A percentile compares a stretch with the other conserved stretches of the same genome.
Conservation (phyloP, 2,113 vertebrate species). For the Cisticola juncidis region DNA sequence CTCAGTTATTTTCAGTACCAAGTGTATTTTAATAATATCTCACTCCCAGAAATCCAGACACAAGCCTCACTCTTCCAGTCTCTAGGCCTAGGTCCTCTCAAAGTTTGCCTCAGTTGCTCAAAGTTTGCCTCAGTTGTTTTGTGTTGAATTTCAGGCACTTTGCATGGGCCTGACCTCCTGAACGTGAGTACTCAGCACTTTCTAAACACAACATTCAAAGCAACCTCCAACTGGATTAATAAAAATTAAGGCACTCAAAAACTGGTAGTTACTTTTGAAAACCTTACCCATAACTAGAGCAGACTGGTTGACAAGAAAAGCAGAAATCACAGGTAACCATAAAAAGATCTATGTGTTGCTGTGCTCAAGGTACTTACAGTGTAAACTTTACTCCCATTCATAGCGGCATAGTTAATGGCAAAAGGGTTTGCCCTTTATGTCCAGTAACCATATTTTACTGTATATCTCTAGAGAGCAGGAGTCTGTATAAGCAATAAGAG, state of each 20-base stretch:
- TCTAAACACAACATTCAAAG: not conserved
- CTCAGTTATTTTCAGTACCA: not conserved
- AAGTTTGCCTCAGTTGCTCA: not conserved
- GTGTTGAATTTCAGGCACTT: not conserved
- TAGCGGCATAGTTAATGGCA: slow-evolving; percentile 16
- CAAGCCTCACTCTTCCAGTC: not conserved
- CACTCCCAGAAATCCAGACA: not conserved
- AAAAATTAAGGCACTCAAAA: slow-evolving; percentile 42
- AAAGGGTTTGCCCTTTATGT: slow-evolving; percentile 34
- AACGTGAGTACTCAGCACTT: not conserved
- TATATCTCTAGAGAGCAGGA: slow-evolving; percentile 23
- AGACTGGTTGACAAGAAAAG: not conserved
- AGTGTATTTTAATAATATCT: not conserved
- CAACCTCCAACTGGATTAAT: not conserved
- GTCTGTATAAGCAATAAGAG: slow-evolving; percentile 12
- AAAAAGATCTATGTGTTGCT: not conserved
- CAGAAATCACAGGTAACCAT: not conserved
- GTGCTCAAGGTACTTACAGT: not conserved
- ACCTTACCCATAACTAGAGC: not conserved
- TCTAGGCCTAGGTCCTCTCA: not conserved
- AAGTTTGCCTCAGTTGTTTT: not conserved
- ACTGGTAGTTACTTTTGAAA: not conserved
- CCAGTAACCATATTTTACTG: slow-evolving; percentile 33
- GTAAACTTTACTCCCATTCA: slow-evolving; percentile 39
- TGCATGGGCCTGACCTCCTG: not conserved